Evolutionary conservation across 2,113 vertebrate species (phyloP), one percentile per base, ranked within the genome.

Genomic region (Solea senegalensis): DNA sequence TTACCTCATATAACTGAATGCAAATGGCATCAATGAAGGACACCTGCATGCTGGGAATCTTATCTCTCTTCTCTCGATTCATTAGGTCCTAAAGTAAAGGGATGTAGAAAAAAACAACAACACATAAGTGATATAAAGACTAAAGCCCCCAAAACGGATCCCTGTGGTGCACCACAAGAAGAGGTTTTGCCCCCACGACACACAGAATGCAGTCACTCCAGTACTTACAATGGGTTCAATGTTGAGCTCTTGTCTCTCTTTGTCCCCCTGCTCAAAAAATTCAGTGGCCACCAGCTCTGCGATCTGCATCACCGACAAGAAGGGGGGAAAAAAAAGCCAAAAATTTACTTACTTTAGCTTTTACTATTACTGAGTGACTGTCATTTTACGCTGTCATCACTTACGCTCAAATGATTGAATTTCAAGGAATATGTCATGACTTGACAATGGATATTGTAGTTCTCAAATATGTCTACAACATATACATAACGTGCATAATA

Each of bases 1-100:
- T 78, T 94, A 98, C 98, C 98, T 99, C 96, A 76, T 99, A 99
- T 3, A 99, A 91, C 88, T 98, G 95, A 68, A 94, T 91, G 82
- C 98, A 99, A 88, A 99, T 96, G 80, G 96, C 96, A 53, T 99
- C 98, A 71, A 99, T 99, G 86, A 99, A 99, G 85, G 97, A 97
- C 87, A 99, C 97, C 88, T 99, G 98, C 97, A 99, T 98, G 89
- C 95, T 98, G 55, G 98, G 98, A 77, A 99, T 98, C 91, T 98
- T 96, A 86, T 98, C 97, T 77, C 94, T 94, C 91, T 99, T 99
- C 88, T 99, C 98, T 65, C 98, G 94, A 91, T 99, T 99, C 98
- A 99, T 99, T 81, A 98, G 90, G 82, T 99, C 98, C 98, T 99
- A 76, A 82, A 54, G 34, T 8, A 1, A 54, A 69, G 53, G 8